phyloP scores from a whole-genome alignment of 2,797 vertebrate species.

The Meriones psammophilus region DNA sequence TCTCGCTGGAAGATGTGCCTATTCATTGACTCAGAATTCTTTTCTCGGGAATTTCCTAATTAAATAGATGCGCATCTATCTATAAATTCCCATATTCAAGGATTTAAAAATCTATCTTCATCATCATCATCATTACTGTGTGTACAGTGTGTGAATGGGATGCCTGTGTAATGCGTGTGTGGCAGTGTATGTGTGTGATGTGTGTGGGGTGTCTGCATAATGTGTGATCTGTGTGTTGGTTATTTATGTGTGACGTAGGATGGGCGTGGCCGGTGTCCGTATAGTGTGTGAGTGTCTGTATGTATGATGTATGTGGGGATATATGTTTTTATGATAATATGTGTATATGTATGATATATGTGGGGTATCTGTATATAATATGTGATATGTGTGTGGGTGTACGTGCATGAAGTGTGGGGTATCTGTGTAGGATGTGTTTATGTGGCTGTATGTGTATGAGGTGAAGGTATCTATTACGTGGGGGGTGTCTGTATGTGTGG shows the following conservation, averaged over 20 bases:
- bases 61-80: not conserved
- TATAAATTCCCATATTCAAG: not conserved
- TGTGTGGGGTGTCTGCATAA: not conserved
- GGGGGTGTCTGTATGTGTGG: not conserved
- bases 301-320: too few relatives aligned
- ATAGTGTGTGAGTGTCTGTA: too few relatives aligned
- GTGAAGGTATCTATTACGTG: not conserved
- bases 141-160: not conserved
- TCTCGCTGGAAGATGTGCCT: not conserved
- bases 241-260: not conserved
- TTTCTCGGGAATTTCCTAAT: conserved; percentile 10
- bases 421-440: too few relatives aligned
- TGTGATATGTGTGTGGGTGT: too few relatives aligned
- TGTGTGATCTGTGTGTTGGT: not conserved
- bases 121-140: not conserved
- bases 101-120: not conserved
- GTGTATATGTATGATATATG: not conserved
- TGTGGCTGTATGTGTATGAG: not conserved
- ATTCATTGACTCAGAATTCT: not conserved
- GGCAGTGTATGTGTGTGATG: not conserved
- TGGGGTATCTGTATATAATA: too few relatives aligned
- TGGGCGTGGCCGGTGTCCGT: not conserved
- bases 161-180: not conserved
- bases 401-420: too few relatives aligned
- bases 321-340: too few relatives aligned